These are phyloP conservation scores for Myotis vivesi DNA, from an alignment of 2,797 vertebrate species.

Conservation along the genomic window DNA sequence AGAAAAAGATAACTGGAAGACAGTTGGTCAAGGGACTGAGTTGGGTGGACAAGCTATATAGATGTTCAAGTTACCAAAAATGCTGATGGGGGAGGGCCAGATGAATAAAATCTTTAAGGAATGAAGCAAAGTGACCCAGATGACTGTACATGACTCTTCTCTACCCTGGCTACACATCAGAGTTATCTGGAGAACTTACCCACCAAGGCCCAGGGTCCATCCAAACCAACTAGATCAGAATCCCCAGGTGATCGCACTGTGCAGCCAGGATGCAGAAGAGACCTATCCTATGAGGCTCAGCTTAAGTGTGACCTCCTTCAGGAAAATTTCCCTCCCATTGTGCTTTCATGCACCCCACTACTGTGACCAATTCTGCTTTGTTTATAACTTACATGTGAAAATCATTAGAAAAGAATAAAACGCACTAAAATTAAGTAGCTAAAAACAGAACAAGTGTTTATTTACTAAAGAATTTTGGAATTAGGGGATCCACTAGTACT, in stretches of 20 bases:
- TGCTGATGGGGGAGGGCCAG: background rate
- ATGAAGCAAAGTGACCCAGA: background rate
- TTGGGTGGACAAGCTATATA: accelerated
- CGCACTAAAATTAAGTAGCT: background rate
- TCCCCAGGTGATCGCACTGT: background rate
- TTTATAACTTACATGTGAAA: background rate
- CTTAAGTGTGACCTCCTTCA: background rate
- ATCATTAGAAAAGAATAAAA: conserved; percentile 1
- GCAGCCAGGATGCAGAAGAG: background rate
- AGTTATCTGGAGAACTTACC: background rate
- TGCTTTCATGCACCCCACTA: background rate
- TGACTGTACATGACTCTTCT: background rate
- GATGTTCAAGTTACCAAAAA: background rate
- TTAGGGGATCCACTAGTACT: background rate
- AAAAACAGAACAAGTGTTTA: background rate
- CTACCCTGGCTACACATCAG: background rate
- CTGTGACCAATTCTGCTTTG: background rate
- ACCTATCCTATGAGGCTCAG: background rate
- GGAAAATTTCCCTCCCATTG: background rate
- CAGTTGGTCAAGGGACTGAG: background rate
- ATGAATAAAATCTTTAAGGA: background rate
- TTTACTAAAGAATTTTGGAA: background rate
- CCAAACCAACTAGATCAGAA: background rate
- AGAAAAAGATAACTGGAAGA: background rate
- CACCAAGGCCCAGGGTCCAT: background rate